Evolutionary conservation across 2,113 vertebrate species (phyloP), one percentile per base, ranked within the genome.

Genomic region (Todiramphus saurophagus): DNA sequence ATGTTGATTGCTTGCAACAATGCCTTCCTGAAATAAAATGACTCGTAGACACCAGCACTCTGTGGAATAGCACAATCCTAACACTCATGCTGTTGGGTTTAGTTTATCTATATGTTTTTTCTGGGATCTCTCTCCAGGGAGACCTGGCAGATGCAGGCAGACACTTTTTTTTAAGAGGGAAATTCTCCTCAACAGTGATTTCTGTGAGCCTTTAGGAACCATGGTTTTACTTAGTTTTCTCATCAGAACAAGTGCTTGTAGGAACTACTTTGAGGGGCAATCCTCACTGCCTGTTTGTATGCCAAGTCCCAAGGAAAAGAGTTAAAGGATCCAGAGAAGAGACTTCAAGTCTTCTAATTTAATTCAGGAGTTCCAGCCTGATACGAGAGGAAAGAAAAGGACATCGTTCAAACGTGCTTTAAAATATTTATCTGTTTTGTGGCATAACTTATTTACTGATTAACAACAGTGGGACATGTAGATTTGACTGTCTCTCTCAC

Each of bases 11-110:
- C 60, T 74, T 83, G 28, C 73, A 41, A 83, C 44, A 74, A 41
- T 17, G 74, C 55, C 67, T 87, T 44, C 37, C 28, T 51, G 37
- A 87, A 89, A 87, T 25, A 48, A 84, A 91, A 67, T 43, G 8
- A 37, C n/a, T n/a, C 30, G 55, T 67, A 67, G 41, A 20, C 19
- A 66, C 16, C 16, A n/a, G 11, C 1, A 1, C 1, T 3, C 33
- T 13, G n/a, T 48, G 39, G 55, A 84, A 58, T 35, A 74, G 11
- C 33, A 50, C 11, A 67, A 17, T 68, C 14, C 13, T 67, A 48
- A 50, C 41, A 28, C 48, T 84, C 53, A 43, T 2, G 28, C 44
- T 73, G 28, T 46, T 75, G 25, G 11, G 13, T 50, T 93, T 78
- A 44, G 17, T 92, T 89, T 81, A 73, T 44, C 31, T 39, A 9